phyloP scores from a whole-genome alignment of 2,888 invertebrate genomes.

The Drosophila leonis region DNA sequence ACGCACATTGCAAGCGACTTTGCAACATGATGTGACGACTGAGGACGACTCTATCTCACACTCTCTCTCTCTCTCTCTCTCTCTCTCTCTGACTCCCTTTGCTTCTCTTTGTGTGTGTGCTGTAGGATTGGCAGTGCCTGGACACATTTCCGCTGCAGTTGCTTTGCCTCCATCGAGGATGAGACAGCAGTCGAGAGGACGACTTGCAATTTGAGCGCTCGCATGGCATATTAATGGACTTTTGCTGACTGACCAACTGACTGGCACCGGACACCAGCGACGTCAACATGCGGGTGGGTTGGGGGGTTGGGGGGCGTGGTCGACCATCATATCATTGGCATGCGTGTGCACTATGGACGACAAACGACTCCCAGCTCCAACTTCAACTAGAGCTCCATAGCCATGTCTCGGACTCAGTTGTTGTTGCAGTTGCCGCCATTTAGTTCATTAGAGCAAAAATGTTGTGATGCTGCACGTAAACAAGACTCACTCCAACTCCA shows the following conservation, averaged over 20 bases:
- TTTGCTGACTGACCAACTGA: constrained; percentile 56
- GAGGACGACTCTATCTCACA: constrained; percentile 11
- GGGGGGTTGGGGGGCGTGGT: constrained; percentile 2
- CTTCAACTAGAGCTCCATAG: constrained; percentile 12
- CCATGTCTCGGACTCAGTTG: constrained; percentile 27
- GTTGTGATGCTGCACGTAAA: constrained; percentile 65
- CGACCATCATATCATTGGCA: constrained; percentile 48
- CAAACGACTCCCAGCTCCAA: constrained; percentile 9
- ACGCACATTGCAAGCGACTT: constrained; percentile 60
- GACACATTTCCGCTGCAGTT: constrained; percentile 76
- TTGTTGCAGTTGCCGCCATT: constrained; percentile 63
- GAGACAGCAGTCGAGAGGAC: constrained; percentile 60
- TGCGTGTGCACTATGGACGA: constrained; percentile 54
- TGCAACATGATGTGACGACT: constrained; percentile 48
- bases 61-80: background rate
- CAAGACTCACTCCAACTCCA: background rate
- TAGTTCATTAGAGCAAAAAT: constrained; percentile 81
- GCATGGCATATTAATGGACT: constrained; percentile 75
- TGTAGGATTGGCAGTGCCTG: constrained; percentile 58
- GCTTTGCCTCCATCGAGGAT: constrained; percentile 33
- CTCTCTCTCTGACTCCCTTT: background rate
- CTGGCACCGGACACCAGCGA: constrained; percentile 31
- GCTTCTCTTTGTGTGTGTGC: constrained; percentile 3
- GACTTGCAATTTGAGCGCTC: constrained; percentile 79
- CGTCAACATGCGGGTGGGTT: background rate